These are phyloP conservation scores for Spisula solida DNA, from an alignment of 2,888 invertebrate species.

Conservation along the genomic window DNA sequence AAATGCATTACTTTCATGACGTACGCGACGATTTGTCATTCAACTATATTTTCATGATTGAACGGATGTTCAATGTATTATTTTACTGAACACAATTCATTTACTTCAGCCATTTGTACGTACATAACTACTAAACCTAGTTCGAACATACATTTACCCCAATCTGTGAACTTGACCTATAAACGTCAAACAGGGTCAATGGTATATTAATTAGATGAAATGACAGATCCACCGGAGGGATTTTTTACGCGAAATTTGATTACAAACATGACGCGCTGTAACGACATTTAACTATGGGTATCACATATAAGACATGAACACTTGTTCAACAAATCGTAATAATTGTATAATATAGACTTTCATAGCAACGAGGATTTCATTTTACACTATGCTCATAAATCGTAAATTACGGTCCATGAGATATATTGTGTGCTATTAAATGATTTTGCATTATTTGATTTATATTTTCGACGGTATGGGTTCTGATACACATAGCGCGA, in stretches of 20 bases:
- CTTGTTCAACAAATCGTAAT: background rate
- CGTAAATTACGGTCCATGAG: background rate
- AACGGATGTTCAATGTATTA: background rate
- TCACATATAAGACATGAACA: background rate
- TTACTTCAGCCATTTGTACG: too few species aligned
- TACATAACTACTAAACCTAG: background rate
- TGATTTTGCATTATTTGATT: too few species aligned
- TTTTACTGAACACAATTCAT: background rate
- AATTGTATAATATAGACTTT: background rate
- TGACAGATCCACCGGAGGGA: slow-evolving; percentile 11
- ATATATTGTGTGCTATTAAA: too few species aligned
- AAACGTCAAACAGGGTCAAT: slow-evolving; percentile 40
- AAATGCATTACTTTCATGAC: too few species aligned
- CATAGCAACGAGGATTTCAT: background rate
- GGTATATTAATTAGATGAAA: slow-evolving; percentile 39
- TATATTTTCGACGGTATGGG: too few species aligned
- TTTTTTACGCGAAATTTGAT: slow-evolving; percentile 2
- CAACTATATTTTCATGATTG: background rate
- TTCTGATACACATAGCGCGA: too few species aligned
- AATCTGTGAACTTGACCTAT: slow-evolving; percentile 39
- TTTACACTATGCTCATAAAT: background rate
- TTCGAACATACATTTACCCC: background rate
- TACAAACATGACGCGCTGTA: background rate
- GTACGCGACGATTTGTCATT: too few species aligned
- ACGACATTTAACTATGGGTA: background rate